Evolutionary conservation across 1,140 invertebrate genomes (phyloP), one percentile per base, ranked within the genome.

Genomic region (Acromyrmex heyeri): DNA sequence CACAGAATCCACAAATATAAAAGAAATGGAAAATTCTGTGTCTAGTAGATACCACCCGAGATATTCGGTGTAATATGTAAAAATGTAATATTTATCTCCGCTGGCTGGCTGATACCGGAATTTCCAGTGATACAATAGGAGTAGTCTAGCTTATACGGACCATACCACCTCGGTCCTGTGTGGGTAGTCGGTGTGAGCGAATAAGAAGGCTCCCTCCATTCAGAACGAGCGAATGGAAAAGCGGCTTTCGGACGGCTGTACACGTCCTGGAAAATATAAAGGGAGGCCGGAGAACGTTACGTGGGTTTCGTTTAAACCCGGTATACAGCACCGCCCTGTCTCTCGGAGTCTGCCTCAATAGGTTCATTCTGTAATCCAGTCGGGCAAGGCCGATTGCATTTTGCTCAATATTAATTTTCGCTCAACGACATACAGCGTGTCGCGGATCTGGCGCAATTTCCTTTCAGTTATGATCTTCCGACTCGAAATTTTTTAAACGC

Each of bases 151-250:
- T 82, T 73, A 34, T 75, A 55, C 53, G 55, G 55, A 61, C 38
- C 50, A 21, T 57, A 57, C 48, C 50, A 38, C 18, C 38, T 12
- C 27, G 18, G 34, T 3, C 8, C 4, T 83, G 79, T 75, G 38
- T 83, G 34, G 7, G 38, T 57, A 24, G 55, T 82, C 79, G 70
- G 67, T 83, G 69, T 62, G 27, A 62, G 24, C 67, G 79, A 83
- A 83, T 83, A 83, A 83, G 69, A 57, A 83, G 27, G 55, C 38
- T 83, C 16, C 6, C 64, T 57, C 79, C 67, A 83, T 83, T 83
- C 69, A 83, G 55, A 61, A 61, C 67, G 67, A 83, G 18, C 79
- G 79, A 75, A 75, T 83, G 69, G 79, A 83, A 83, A 83, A 83
- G 79, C 79, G 72, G 82, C 82, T 78, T 76, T 85, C 38, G 59